Conservation (phyloP, 2,113 vertebrate species). For the Poecile atricapillus region DNA sequence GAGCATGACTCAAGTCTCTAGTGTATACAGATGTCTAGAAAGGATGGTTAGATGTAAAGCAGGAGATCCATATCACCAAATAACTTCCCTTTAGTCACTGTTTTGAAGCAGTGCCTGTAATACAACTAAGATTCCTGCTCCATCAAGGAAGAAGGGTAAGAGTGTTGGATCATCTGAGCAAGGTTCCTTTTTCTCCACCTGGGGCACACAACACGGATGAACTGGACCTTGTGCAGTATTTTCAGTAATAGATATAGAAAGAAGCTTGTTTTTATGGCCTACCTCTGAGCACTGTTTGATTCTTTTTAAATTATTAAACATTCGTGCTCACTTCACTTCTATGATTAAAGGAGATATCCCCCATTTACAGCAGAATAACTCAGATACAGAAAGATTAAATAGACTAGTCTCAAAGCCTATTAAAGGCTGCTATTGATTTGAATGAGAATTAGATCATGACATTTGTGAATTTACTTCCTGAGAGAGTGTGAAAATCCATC, state of each 20-base stretch:
- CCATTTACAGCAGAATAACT: not conserved
- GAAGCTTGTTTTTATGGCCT: not conserved
- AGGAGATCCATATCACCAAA: not conserved
- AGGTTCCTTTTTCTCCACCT: not conserved
- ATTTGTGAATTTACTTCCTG: not conserved
- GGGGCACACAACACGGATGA: not conserved
- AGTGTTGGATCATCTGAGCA: not conserved
- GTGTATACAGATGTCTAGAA: not conserved
- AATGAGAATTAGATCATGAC: not conserved
- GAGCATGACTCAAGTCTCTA: not conserved
- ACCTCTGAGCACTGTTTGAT: not conserved
- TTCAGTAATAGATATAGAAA: not conserved
- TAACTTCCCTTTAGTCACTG: not conserved
- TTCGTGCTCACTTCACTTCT: not conserved
- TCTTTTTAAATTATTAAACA: conserved; percentile 9
- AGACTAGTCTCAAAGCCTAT: not conserved
- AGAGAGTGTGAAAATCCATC: not conserved
- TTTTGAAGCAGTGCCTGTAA: not conserved
- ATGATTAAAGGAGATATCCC: not conserved
- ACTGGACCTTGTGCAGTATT: not conserved
- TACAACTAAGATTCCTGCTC: fast-evolving
- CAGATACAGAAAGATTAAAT: not conserved
- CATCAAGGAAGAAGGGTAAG: not conserved
- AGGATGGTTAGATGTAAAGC: not conserved
- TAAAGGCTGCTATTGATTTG: not conserved